Conservation (phyloP, 1,140 invertebrate species). For the Myzus persicae region DNA sequence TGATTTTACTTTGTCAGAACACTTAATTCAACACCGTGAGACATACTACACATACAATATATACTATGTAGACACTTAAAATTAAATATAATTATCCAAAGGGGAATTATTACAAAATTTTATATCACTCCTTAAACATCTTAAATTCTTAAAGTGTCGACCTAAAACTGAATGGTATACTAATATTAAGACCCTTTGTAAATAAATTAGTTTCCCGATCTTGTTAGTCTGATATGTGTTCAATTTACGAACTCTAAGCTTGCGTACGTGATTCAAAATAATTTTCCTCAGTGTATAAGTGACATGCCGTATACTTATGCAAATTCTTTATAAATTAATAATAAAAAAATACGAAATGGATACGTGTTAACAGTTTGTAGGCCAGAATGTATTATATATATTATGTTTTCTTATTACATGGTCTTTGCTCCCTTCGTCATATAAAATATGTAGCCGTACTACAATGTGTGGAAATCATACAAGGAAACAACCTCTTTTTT, state of each 20-base stretch:
- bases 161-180: not conserved
- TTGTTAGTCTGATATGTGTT: not conserved
- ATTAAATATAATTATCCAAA: no score
- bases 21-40: not conserved
- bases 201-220: not conserved
- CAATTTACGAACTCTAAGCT: not conserved
- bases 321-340: not conserved
- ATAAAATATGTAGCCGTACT: not conserved
- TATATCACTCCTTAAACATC: not conserved
- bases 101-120: no score
- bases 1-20: not conserved
- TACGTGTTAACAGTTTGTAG: not conserved
- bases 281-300: not conserved
- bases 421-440: not conserved
- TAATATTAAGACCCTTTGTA: not conserved
- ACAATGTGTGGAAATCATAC: not conserved
- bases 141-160: not conserved
- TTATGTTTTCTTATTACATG: not conserved
- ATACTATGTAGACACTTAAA: not conserved
- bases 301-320: not conserved
- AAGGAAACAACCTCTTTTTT: not conserved
- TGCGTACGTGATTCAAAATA: conserved; percentile 1
- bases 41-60: not conserved
- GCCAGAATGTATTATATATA: not conserved
- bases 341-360: not conserved